Evolutionary conservation across 2,113 vertebrate species (phyloP), one percentile per base, ranked within the genome.

Genomic region (Trogon melanurus): DNA sequence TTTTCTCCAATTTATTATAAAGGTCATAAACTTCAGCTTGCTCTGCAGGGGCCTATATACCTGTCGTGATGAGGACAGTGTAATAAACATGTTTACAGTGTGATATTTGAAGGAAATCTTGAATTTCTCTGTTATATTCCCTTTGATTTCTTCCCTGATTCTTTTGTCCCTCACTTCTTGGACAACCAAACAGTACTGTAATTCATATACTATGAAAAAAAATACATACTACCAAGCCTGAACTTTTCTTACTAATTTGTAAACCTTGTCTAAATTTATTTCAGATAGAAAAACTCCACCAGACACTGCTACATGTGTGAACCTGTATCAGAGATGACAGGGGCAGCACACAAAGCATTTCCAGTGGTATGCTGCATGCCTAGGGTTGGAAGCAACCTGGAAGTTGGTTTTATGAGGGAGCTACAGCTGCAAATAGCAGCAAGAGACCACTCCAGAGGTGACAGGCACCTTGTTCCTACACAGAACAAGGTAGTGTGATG

Each of bases 1-100:
- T 85, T 93, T 85, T 32, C 54, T 85, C n/a, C 62, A 58, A 76
- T 76, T 79, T 79, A 66, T 79, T 57, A 38, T 23, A 50, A 91
- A 87, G 36, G 9, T 79, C 50, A 58, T 79, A 91, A 91, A 66
- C 32, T 82, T 94, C 47, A 66, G 5, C 17, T 93, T 73, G 14
- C 32, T 41, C 2, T 58, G 8, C 25, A 4, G 54, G 44, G 34
- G 16, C 18, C 79, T 20, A 47, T 66, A 76, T 14, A 66, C 16
- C 47, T 70, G 36, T 90, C 41, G 74, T 70, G 74, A 83, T 44
- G 13, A 83, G 8, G 30, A 85, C 19, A 36, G 48, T 27, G 29
- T 14, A 85, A 54, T 51, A 89, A 76, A 50, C 14, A 38, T 9
- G 16, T 58, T 91, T 79, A 56, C 34, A 79, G 4, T 58, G 36